Conservation (phyloP, 2,113 vertebrate genomes). For the Suncus etruscus region DNA sequence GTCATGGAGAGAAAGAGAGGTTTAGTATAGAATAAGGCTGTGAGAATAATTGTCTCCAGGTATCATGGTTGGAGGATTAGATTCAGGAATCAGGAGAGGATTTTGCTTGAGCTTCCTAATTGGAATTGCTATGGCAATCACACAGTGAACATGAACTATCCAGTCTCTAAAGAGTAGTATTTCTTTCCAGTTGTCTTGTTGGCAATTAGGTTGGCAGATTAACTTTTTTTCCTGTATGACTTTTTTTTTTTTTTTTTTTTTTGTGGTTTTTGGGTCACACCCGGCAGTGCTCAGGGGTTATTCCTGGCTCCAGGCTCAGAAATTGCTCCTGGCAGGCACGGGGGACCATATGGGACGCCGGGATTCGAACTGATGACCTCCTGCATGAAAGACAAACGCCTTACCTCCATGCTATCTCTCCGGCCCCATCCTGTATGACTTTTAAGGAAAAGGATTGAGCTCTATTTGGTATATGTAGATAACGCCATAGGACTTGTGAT, state of each 20-base stretch:
- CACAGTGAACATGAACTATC: not conserved
- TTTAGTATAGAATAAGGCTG: not conserved
- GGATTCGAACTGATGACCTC: too few relatives aligned
- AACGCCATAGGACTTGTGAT: not conserved
- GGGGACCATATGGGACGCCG: too few relatives aligned
- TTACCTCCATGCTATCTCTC: too few relatives aligned
- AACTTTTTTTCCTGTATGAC: conserved; percentile 7
- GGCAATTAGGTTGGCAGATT: not conserved
- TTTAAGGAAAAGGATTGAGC: not conserved
- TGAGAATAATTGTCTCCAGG: not conserved
- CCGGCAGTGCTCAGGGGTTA: too few relatives aligned
- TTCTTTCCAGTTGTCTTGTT: not conserved
- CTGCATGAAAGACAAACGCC: too few relatives aligned
- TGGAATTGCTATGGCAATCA: not conserved
- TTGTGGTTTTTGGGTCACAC: too few relatives aligned
- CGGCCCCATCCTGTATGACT: not conserved
- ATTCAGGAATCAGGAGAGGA: not conserved
- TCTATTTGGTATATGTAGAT: conserved; percentile 12
- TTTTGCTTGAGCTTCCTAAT: not conserved
- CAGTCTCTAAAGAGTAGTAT: not conserved
- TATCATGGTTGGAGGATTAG: not conserved
- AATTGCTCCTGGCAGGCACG: too few relatives aligned
- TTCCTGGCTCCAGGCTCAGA: too few relatives aligned
- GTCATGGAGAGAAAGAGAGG: not conserved
- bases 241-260: too few relatives aligned